Base-by-base conservation (phyloP, 2,888 invertebrate genomes). In the Coleophora deauratella region DNA sequence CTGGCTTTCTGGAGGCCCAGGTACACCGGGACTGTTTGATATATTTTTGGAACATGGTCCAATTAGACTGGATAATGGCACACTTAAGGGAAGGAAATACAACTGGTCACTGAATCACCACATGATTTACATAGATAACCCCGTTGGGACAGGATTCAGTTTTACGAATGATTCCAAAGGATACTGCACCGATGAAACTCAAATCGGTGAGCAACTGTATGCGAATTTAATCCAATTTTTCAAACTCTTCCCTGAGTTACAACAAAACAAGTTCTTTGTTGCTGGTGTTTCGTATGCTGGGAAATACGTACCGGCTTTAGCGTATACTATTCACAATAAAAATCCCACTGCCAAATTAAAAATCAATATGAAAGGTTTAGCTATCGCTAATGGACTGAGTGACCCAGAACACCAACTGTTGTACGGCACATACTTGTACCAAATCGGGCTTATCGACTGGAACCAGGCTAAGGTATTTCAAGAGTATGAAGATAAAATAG, bases 281-380 rank as follows among this genome's bases (percentile, higher is more conserved):
- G 91, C 94, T 0, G 97, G 97, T 1, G 97, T 97, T 78, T 96
- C 95, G 0, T 96, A 96, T 64, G 96, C 90, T 34, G 96, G 97
- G 0, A 89, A 89, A 52, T 90, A 90, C 68, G 88, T 90, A 0
- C 97, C 97, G 1, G 93, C 95, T 0, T 70, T 94, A 38, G 89
- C 90, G 0, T 90, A 92, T 62, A 89, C 91, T 1, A 93, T 94
- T 42, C 89, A 92, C 55, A 87, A 88, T 50, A 87, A 88, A 42
- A 90, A 90, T 48, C 89, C 91, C 0, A 68, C 81, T 40, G 72
- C 87, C 3, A 87, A 88, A 59, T 88, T 93, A 15, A 91, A 90
- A 68, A 92, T 94, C 11, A 93, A 93, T 63, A 67, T 91, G 33
- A 87, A 89, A 72, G 92, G 92, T 3, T 64, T 93, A 46, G 89